Evolutionary conservation across 2,888 invertebrate genomes (phyloP).

Genomic region (Macroteleia sp.): DNA sequence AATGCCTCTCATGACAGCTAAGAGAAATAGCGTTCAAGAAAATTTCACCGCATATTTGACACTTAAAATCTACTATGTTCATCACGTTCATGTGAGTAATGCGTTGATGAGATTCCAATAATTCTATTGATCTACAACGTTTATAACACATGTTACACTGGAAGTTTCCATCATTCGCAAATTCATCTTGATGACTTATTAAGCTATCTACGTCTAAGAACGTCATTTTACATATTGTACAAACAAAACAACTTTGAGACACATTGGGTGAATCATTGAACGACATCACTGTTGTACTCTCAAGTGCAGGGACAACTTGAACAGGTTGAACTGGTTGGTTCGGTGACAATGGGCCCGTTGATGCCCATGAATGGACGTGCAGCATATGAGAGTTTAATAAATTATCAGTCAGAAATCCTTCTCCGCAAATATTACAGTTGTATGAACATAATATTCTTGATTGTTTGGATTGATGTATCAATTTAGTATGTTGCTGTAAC

Average conservation of each 20-base stretch:
- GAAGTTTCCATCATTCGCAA: constrained; percentile 52
- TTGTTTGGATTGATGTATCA: constrained; percentile 43
- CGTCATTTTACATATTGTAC: constrained; percentile 47
- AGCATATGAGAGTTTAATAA: constrained; percentile 51
- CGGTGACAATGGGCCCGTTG: neutral
- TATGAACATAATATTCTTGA: constrained; percentile 1
- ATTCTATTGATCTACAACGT: constrained; percentile 25
- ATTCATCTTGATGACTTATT: constrained; percentile 43
- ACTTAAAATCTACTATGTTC: constrained; percentile 27
- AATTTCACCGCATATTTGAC: constrained; percentile 42
- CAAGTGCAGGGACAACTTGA: neutral
- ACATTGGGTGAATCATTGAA: neutral
- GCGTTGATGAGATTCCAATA: constrained; percentile 37
- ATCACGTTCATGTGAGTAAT: constrained; percentile 29
- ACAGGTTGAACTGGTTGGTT: constrained; percentile 2
- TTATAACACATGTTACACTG: constrained; percentile 59
- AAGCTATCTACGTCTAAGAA: constrained; percentile 29
- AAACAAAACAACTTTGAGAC: constrained; percentile 17
- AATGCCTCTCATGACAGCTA: constrained; percentile 42
- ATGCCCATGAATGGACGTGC: constrained; percentile 49
- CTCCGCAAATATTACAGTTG: constrained; percentile 50
- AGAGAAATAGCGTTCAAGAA: constrained; percentile 39
- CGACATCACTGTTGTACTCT: neutral
- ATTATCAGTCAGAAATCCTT: constrained; percentile 51
- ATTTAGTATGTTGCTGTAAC: constrained; percentile 46